phyloP scores from a whole-genome alignment of 1,140 invertebrate species.

The Neodiprion virginianus region DNA sequence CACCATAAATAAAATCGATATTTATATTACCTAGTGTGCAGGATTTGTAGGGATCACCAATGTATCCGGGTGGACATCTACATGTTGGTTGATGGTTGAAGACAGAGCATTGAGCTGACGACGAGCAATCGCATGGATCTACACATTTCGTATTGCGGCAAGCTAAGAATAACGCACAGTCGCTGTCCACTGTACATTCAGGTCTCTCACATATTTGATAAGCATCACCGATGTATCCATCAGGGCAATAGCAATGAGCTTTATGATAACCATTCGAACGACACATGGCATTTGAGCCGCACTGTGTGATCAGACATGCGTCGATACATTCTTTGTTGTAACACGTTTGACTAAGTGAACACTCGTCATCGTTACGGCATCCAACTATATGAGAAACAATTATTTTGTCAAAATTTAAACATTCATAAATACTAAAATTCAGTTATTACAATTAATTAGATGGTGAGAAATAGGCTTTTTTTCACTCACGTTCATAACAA shows the following conservation, averaged over 20 bases:
- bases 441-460: conserved; percentile 24
- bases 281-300: conserved; percentile 83
- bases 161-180: conserved; percentile 77
- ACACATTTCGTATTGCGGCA: conserved; percentile 79
- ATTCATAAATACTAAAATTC: conserved; percentile 22
- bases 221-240: conserved; percentile 78
- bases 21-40: conserved; percentile 67
- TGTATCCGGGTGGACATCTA: conserved; percentile 82
- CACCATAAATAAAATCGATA: conserved; percentile 11
- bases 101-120: conserved; percentile 78
- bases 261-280: conserved; percentile 72
- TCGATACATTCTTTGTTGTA: conserved; percentile 84
- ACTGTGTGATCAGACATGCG: conserved; percentile 80
- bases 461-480: conserved; percentile 16
- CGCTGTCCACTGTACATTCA: conserved; percentile 76
- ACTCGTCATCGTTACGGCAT: conserved; percentile 85
- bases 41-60: conserved; percentile 75
- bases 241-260: conserved; percentile 81
- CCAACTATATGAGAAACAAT: conserved; percentile 68
- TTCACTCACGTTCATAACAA: conserved; percentile 75
- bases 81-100: conserved; percentile 79
- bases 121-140: conserved; percentile 79
- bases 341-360: conserved; percentile 81
- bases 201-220: conserved; percentile 77
- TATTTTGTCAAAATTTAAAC: conserved; percentile 25